A percentile compares a stretch with the other conserved stretches of the same genome.
Conservation (phyloP, 2,888 invertebrate genomes). For the Nasonia oneida region DNA sequence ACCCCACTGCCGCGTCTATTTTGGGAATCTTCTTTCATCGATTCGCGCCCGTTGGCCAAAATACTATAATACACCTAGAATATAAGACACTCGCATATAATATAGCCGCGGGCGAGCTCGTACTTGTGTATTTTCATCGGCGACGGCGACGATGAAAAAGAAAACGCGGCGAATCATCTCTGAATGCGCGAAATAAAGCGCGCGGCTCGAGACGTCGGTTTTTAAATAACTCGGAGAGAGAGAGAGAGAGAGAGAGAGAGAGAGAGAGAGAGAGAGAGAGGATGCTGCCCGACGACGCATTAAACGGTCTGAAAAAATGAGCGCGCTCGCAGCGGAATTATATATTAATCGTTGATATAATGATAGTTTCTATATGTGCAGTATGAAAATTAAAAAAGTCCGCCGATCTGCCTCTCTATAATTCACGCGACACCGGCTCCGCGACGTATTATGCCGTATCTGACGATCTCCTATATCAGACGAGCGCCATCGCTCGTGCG, state of each 20-base stretch:
- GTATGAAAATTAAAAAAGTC: too few relatives aligned
- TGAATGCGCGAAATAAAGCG: too few relatives aligned
- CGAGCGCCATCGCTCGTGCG: background rate
- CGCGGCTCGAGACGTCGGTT: background rate
- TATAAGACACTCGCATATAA: background rate
- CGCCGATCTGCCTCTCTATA: too few relatives aligned
- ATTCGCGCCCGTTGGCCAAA: conserved; percentile 17
- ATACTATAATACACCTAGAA: background rate
- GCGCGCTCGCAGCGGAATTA: background rate
- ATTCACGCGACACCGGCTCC: too few relatives aligned
- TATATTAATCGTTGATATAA: too few relatives aligned
- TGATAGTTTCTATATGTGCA: too few relatives aligned
- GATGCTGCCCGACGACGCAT: background rate
- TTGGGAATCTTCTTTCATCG: conserved; percentile 39
- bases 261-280: background rate
- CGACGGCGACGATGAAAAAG: too few relatives aligned
- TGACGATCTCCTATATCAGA: background rate
- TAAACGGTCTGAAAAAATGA: background rate
- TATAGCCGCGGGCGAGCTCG: background rate
- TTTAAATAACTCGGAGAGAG: background rate
- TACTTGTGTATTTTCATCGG: background rate
- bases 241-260: too few relatives aligned
- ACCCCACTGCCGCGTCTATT: conserved; percentile 5
- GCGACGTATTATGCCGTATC: too few relatives aligned
- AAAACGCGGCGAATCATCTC: too few relatives aligned